These are phyloP conservation scores for Discoglossus pictus DNA, from an alignment of 2,797 vertebrate genomes.

Conservation along the genomic window DNA sequence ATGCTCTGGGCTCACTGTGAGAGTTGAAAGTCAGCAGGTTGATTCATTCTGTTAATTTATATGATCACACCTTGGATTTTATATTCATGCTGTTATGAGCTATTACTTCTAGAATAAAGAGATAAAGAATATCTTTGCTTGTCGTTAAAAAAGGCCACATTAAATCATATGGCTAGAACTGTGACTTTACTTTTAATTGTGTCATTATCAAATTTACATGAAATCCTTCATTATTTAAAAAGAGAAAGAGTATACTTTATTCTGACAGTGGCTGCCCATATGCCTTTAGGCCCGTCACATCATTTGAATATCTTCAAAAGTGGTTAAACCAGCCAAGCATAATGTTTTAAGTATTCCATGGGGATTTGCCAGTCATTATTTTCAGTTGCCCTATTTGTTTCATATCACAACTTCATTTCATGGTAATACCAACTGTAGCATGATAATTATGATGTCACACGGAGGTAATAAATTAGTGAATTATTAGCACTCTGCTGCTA, in stretches of 20 bases:
- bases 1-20: no score
- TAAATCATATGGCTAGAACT: background rate
- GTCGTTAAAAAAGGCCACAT: no score
- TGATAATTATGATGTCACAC: conserved; percentile 20
- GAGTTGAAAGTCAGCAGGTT: no score
- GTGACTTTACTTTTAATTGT: conserved; percentile 8
- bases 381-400: conserved; percentile 8
- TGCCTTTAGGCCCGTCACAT: conserved; percentile 17
- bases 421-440: conserved; percentile 4
- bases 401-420: conserved; percentile 4
- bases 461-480: conserved; percentile 1
- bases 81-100: no score
- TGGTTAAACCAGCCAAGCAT: conserved; percentile 23
- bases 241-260: background rate
- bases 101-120: no score
- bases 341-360: conserved; percentile 17
- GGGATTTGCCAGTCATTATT: conserved; percentile 15
- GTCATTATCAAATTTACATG: conserved; percentile 12
- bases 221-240: conserved; percentile 13
- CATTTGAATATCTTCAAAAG: conserved; percentile 22
- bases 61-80: no score
- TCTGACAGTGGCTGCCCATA: conserved; percentile 5
- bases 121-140: no score
- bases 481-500: conserved; percentile 12
- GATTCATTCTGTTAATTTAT: no score